Evolutionary conservation across 2,888 invertebrate species (phyloP).

Genomic region (Microctonus aethiopoides): DNA sequence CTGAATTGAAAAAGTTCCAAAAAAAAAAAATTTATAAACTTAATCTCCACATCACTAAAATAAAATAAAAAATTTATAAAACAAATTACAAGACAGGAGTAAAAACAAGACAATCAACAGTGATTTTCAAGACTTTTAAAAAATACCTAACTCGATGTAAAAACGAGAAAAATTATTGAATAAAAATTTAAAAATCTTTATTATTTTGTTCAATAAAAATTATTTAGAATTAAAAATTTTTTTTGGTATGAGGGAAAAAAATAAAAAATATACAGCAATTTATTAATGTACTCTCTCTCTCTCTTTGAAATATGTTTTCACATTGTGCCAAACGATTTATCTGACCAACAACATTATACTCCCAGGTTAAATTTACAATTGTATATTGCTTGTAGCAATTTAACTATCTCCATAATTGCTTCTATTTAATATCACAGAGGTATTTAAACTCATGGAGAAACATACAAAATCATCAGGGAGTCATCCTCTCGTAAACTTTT

Average conservation of each 20-base stretch:
- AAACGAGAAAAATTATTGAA: too few species aligned
- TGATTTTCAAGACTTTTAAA: too few species aligned
- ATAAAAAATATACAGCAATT: too few species aligned
- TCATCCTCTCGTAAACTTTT: constrained; percentile 5
- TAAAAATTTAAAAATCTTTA: too few species aligned
- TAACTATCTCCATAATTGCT: background rate
- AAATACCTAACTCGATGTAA: too few species aligned
- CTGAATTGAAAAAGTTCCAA: background rate
- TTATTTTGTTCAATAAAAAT: too few species aligned
- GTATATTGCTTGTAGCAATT: background rate
- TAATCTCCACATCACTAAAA: background rate
- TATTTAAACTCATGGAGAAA: constrained; percentile 16
- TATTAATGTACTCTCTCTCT: too few species aligned
- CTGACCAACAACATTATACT: background rate
- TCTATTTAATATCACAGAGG: constrained; percentile 16
- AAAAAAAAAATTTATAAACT: background rate
- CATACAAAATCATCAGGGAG: constrained; percentile 19
- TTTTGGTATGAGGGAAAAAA: too few species aligned
- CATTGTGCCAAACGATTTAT: background rate
- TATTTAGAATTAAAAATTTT: too few species aligned
- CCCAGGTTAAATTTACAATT: background rate
- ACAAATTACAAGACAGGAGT: too few species aligned
- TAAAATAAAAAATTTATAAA: background rate
- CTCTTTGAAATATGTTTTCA: too few species aligned
- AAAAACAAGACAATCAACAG: too few species aligned